Evolutionary conservation across 2,797 vertebrate genomes (phyloP).

Genomic region (Leptatherina wallacei): DNA sequence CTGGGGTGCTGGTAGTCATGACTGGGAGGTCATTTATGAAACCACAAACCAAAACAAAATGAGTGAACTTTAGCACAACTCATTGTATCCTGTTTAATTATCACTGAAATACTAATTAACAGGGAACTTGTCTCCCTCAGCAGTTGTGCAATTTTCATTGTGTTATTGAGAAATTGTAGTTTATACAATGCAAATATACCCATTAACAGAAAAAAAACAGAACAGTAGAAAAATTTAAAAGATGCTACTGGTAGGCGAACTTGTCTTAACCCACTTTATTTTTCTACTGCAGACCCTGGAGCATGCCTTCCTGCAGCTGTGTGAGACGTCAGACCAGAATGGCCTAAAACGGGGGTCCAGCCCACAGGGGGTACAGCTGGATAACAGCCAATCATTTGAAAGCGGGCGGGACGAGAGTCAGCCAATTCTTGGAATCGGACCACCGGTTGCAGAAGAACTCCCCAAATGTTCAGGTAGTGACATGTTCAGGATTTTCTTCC

Average conservation of each 20-base stretch:
- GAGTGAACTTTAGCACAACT: neutral
- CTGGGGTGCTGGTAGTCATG: neutral
- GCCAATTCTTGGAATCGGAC: conserved; percentile 68
- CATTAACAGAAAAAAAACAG: too few species aligned
- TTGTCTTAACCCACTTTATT: neutral
- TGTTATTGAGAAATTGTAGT: neutral
- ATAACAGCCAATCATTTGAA: conserved; percentile 75
- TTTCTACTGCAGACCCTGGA: conserved; percentile 79
- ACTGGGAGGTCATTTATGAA: neutral
- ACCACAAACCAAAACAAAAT: neutral
- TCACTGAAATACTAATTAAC: neutral
- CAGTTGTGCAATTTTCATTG: neutral
- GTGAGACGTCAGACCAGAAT: conserved; percentile 78
- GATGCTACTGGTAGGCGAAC: neutral
- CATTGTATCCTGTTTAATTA: neutral
- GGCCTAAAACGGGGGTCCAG: conserved; percentile 45
- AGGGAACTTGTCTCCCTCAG: neutral
- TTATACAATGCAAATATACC: neutral
- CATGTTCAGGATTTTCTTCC: neutral
- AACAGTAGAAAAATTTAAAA: neutral
- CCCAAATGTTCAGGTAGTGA: conserved; percentile 72
- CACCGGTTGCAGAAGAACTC: conserved; percentile 43
- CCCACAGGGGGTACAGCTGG: conserved; percentile 44
- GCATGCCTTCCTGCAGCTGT: conserved; percentile 85
- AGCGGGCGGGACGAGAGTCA: conserved; percentile 76